Conservation (phyloP, 2,797 vertebrate species). For the Channallabes apus region DNA sequence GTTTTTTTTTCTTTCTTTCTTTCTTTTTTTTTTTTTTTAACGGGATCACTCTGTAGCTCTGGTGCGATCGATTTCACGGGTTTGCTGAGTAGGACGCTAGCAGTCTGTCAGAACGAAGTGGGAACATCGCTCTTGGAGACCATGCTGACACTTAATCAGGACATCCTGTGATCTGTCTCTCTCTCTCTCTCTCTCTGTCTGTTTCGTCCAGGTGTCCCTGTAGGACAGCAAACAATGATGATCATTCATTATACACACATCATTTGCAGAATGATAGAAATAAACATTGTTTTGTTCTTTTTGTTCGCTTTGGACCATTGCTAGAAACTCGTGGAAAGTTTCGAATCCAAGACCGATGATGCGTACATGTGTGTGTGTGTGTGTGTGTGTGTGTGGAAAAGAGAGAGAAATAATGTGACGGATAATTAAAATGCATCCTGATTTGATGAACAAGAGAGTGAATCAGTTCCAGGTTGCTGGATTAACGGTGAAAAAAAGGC, state of each 20-base stretch:
- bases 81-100: slow-evolving; percentile 59
- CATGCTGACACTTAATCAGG: slow-evolving; percentile 4
- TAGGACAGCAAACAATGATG: slow-evolving; percentile 22
- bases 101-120: slow-evolving; percentile 3
- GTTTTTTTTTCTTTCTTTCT: not conserved
- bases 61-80: slow-evolving; percentile 67
- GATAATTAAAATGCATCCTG: not conserved
- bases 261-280: slow-evolving; percentile 49
- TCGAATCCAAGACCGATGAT: not conserved
- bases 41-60: slow-evolving; percentile 57
- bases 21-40: slow-evolving; percentile 20
- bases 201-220: not conserved
- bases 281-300: not conserved
- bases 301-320: not conserved
- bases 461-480: not conserved
- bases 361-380: too few species aligned
- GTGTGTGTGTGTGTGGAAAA: too few species aligned
- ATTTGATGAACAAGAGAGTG: not conserved
- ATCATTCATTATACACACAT: slow-evolving; percentile 67
- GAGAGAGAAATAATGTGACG: not conserved
- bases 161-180: slow-evolving; percentile 9
- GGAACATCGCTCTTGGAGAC: not conserved
- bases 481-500: not conserved
- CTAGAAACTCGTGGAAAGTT: not conserved
- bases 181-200: not conserved